phyloP scores from a whole-genome alignment of 2,888 invertebrate genomes.

The Theretra japonica region DNA sequence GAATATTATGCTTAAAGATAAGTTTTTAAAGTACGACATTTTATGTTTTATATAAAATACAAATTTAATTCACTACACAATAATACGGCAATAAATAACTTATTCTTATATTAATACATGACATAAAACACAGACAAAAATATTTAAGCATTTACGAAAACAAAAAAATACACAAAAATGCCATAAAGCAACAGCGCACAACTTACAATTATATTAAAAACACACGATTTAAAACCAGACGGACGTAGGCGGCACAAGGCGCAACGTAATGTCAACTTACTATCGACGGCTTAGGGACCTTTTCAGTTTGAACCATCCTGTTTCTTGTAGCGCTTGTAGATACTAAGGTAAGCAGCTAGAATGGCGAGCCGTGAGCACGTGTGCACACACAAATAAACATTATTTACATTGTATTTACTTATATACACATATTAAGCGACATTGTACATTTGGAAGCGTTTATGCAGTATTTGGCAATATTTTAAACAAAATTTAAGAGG shows the following conservation, averaged over 20 bases:
- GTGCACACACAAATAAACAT: constrained; percentile 56
- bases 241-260: constrained; percentile 34
- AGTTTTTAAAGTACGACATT: no score
- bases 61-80: not conserved
- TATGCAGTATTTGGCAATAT: not conserved
- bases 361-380: constrained; percentile 60
- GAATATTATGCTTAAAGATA: no score
- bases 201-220: constrained; percentile 26
- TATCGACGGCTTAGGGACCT: constrained; percentile 56
- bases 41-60: not conserved
- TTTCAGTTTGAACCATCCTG: constrained; percentile 53
- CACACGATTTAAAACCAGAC: constrained; percentile 22
- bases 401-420: constrained; percentile 44
- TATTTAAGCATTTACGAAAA: not conserved
- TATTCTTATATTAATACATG: no score
- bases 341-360: constrained; percentile 76
- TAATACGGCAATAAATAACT: no score
- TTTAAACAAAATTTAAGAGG: not conserved
- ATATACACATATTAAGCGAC: constrained; percentile 31
- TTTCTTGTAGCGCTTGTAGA: constrained; percentile 65
- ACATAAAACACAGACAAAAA: constrained; percentile 3
- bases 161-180: constrained; percentile 29
- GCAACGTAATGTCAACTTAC: constrained; percentile 61
- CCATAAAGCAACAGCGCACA: constrained; percentile 40
- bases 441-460: not conserved